Evolutionary conservation across 2,797 vertebrate genomes (phyloP).

Genomic region (Xiphophorus birchmanni): DNA sequence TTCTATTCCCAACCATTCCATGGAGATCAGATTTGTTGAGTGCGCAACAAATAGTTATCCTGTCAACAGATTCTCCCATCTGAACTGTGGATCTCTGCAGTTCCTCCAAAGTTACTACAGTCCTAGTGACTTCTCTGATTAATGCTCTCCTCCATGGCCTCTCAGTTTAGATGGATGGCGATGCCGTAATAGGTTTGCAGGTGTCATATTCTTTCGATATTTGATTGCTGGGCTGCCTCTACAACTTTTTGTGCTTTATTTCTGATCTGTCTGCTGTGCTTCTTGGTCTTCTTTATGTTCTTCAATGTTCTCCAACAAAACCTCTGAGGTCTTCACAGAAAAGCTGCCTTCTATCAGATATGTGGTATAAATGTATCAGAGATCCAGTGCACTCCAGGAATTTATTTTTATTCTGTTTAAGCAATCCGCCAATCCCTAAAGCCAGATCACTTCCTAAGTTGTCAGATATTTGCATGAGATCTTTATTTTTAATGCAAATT

Average conservation of each 20-base stretch:
- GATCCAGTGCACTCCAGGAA: background rate
- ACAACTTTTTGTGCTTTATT: background rate
- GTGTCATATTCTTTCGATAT: background rate
- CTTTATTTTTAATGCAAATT: background rate
- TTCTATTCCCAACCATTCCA: background rate
- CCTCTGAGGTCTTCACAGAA: background rate
- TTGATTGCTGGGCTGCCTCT: background rate
- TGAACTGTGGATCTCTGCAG: background rate
- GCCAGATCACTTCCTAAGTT: background rate
- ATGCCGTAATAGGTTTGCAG: background rate
- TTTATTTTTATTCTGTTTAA: background rate
- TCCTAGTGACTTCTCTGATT: background rate
- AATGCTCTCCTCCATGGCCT: background rate
- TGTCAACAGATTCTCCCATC: background rate
- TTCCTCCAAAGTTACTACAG: background rate
- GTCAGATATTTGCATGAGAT: background rate
- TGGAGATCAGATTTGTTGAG: background rate
- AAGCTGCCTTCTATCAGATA: background rate
- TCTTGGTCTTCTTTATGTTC: background rate
- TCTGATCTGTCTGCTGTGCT: background rate
- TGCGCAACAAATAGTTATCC: background rate
- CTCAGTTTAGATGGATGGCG: background rate
- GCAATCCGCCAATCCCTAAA: background rate
- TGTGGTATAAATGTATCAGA: background rate
- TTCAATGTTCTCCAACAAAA: background rate